Evolutionary conservation across 2,888 invertebrate genomes (phyloP), one percentile per base, ranked within the genome.

Genomic region (Cheiracanthium punctorium): DNA sequence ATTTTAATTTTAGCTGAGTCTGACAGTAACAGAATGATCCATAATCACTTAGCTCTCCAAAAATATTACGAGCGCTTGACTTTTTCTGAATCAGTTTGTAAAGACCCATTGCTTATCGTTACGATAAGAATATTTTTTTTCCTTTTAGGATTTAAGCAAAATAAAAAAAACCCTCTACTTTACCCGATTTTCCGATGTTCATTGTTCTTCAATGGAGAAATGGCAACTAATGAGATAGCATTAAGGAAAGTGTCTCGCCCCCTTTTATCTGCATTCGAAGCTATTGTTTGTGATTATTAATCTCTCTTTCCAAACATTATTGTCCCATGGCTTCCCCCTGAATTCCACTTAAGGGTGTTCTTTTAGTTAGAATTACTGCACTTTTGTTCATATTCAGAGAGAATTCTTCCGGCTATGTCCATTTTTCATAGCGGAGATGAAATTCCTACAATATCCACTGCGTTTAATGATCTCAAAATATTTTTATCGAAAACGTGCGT

Each of bases 221-320:
- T 65, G 33, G 30, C 79, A 52, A 74, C 73, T 74, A 85, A 85
- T 74, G 74, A 74, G 79, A 85, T 74, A 52, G 30, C 70, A 79
- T 70, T 85, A 73, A 74, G 69, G 77, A 82, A 69, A 37, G 52
- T 30, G 67, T 67, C 52, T 28, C 33, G 1, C 52, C 10, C 41
- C 48, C 82, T 84, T 73, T 79, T 85, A 80, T 85, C 74, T 79
- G 20, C 70, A 69, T 58, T 74, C 69, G 69, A 69, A 74, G 69
- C 74, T 67, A 79, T 85, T 85, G 84, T 85, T 79, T 58, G 77
- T 67, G 67, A 73, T 58, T 79, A 85, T 84, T 84, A 84, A 58
- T 58, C 58, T n/a, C 14, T n/a, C 4, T 1, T 24, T 24, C 24
- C 20, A 24, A 24, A 24, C 58, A 37, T 37, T 37, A 4, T n/a